Evolutionary conservation across 2,113 vertebrate species (phyloP).

Genomic region (Tretioscincus oriximinensis): DNA sequence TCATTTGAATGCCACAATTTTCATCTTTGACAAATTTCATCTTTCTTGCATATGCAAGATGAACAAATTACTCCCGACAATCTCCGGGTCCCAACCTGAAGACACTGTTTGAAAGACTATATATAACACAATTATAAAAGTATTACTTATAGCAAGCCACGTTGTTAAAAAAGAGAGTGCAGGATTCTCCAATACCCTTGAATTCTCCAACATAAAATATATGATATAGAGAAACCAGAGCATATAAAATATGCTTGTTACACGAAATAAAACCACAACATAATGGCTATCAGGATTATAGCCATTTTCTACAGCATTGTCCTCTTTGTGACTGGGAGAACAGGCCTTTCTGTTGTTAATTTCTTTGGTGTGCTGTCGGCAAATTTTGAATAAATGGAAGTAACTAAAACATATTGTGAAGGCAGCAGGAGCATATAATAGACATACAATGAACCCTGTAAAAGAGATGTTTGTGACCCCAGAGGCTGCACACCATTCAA

Average conservation of each 20-base stretch:
- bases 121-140: constrained; percentile 99
- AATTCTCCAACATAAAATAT: constrained; percentile 96
- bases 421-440: constrained; percentile 94
- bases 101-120: constrained; percentile 97
- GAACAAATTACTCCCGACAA: constrained; percentile 93
- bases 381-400: constrained; percentile 98
- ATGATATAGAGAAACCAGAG: constrained; percentile 98
- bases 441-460: constrained; percentile 95
- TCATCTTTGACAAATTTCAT: constrained; percentile 68
- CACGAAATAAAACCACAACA: constrained; percentile 95
- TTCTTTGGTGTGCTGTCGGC: constrained; percentile 97
- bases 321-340: constrained; percentile 92
- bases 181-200: constrained; percentile 88
- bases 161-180: constrained; percentile 94
- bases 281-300: constrained; percentile 91
- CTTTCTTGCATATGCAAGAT: constrained; percentile 80
- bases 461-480: constrained; percentile 97
- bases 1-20: constrained; percentile 21
- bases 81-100: constrained; percentile 91
- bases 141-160: constrained; percentile 99
- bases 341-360: constrained; percentile 92
- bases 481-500: constrained; percentile 95
- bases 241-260: constrained; percentile 97
- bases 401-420: constrained; percentile 97
- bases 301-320: constrained; percentile 82